Conservation (phyloP, 2,113 vertebrate species). For the Thalassoma bifasciatum region DNA sequence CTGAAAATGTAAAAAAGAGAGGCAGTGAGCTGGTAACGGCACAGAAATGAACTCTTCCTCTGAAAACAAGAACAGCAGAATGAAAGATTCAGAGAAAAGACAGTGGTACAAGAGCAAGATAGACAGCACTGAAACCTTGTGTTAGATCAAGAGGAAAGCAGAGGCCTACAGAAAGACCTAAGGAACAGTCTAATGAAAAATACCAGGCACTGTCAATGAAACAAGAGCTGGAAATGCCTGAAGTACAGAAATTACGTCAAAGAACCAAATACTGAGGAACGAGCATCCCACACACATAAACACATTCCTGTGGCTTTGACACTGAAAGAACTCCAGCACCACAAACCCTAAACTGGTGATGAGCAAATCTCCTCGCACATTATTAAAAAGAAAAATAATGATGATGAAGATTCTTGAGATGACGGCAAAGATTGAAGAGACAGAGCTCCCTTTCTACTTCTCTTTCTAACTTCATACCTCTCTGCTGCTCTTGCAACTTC, state of each 20-base stretch:
- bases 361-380: constrained; percentile 47
- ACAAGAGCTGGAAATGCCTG: constrained; percentile 12
- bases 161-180: constrained; percentile 8
- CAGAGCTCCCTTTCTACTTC: constrained; percentile 8
- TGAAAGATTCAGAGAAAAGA: constrained; percentile 35
- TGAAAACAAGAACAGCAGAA: constrained; percentile 46
- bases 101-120: background rate
- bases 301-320: constrained; percentile 28
- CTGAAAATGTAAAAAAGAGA: constrained; percentile 59
- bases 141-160: constrained; percentile 10
- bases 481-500: constrained; percentile 25
- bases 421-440: constrained; percentile 11
- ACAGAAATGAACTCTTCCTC: constrained; percentile 56
- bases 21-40: constrained; percentile 61
- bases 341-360: constrained; percentile 26
- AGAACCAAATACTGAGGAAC: constrained; percentile 8
- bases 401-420: constrained; percentile 1
- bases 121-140: constrained; percentile 31
- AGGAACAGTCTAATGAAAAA: constrained; percentile 35
- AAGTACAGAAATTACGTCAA: background rate
- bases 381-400: constrained; percentile 36
- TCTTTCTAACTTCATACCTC: constrained; percentile 23
- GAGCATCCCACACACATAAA: background rate
- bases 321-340: constrained; percentile 42
- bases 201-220: constrained; percentile 10